Percentiles rank a stretch among this genome's conserved stretches.
Evolutionary conservation across 2,888 invertebrate species (phyloP).

Genomic region (Synanthedon formicaeformis): DNA sequence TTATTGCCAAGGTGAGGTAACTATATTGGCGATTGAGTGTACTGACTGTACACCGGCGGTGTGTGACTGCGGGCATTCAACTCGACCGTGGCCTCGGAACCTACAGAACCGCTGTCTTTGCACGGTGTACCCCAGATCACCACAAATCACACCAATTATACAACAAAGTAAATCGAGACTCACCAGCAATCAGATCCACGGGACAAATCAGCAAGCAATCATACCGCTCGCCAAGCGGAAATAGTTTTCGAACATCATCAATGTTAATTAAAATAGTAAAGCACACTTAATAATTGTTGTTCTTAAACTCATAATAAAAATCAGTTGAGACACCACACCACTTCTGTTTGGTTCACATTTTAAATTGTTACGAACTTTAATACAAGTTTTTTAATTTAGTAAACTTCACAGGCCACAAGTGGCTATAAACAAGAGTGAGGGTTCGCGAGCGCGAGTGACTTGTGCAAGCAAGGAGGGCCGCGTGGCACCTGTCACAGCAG

Average conservation of each 20-base stretch:
- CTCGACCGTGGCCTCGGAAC: constrained; percentile 26
- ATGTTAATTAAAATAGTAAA: constrained; percentile 36
- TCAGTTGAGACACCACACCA: constrained; percentile 47
- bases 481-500: constrained; percentile 56
- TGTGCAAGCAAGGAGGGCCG: constrained; percentile 27
- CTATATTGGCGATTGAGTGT: constrained; percentile 37
- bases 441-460: constrained; percentile 54
- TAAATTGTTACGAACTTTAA: constrained; percentile 7
- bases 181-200: constrained; percentile 2
- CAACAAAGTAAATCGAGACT: background rate
- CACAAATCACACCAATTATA: constrained; percentile 5
- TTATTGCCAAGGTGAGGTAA: constrained; percentile 59
- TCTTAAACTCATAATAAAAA: no score
- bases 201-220: constrained; percentile 15
- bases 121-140: background rate
- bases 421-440: constrained; percentile 50
- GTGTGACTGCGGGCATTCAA: constrained; percentile 52
- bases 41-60: constrained; percentile 40
- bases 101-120: background rate
- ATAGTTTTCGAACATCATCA: constrained; percentile 35
- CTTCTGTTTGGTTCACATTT: constrained; percentile 42
- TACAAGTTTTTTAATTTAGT: constrained; percentile 13
- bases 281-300: constrained; percentile 34
- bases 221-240: constrained; percentile 31
- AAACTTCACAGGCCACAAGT: constrained; percentile 39